Percentiles rank a stretch among this genome's conserved stretches.
Conservation (phyloP, 1,140 invertebrate species). For the Chionoecetes opilio region DNA sequence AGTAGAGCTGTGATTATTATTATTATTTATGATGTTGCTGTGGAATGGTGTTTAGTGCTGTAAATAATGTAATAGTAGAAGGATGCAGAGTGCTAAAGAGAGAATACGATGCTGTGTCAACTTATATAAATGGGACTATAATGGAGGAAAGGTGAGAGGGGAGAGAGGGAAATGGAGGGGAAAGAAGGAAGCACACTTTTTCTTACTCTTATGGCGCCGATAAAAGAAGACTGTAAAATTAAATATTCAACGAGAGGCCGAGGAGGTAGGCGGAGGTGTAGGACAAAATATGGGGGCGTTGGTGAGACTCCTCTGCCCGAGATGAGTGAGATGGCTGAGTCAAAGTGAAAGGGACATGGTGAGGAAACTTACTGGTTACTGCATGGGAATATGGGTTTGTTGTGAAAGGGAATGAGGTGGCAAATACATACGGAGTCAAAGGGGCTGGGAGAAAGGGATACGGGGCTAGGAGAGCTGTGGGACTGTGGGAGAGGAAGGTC, state of each 20-base stretch:
- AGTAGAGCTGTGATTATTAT: too few species aligned
- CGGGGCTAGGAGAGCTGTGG: neutral
- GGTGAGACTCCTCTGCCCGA: neutral
- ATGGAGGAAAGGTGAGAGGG: neutral
- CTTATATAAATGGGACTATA: neutral
- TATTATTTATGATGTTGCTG: too few species aligned
- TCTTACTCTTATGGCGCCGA: neutral
- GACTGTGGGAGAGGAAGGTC: neutral
- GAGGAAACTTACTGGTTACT: too few species aligned
- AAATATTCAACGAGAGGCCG: slow-evolving; percentile 5
- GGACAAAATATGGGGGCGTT: neutral
- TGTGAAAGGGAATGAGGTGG: neutral
- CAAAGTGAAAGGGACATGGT: neutral
- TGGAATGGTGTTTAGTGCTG: too few species aligned
- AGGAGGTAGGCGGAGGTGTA: neutral
- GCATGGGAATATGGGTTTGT: neutral
- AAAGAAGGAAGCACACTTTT: neutral
- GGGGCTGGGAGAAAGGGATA: neutral
- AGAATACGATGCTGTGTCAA: neutral
- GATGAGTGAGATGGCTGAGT: neutral
- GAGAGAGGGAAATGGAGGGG: neutral
- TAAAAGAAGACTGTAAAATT: neutral
- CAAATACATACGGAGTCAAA: neutral
- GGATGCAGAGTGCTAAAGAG: neutral
- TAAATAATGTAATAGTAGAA: neutral